Percentiles rank a stretch among this genome's conserved stretches.
Evolutionary conservation across 2,797 vertebrate genomes (phyloP).

Genomic region (Scarus forsteni): DNA sequence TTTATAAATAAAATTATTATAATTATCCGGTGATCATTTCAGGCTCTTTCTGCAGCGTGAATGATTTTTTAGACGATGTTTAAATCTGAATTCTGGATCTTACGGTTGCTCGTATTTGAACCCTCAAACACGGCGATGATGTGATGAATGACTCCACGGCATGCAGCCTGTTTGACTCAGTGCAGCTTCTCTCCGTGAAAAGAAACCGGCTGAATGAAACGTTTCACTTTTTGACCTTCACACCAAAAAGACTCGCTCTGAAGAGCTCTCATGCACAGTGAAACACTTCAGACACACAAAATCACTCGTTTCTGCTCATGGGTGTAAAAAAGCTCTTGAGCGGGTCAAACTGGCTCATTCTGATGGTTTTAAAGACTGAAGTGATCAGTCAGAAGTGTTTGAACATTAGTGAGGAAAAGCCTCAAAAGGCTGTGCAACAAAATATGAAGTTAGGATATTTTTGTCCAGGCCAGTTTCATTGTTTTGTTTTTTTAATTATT

Average conservation of each 20-base stretch:
- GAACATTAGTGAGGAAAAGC: no score
- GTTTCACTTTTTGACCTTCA: conserved; percentile 2
- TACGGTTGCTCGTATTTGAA: conserved; percentile 11
- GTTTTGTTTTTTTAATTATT: no score
- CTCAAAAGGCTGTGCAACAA: no score
- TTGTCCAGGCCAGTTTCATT: no score
- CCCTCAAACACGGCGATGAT: conserved; percentile 5
- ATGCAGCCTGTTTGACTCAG: conserved; percentile 46
- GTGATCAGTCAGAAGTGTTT: no score
- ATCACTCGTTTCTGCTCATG: neutral
- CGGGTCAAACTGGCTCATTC: no score
- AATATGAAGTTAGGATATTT: no score
- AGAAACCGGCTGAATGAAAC: conserved; percentile 36
- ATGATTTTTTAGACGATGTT: neutral
- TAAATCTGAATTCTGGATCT: conserved; percentile 5
- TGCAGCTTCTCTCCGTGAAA: conserved; percentile 31
- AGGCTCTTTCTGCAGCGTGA: no score
- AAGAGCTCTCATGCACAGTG: conserved; percentile 24
- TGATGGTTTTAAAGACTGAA: no score
- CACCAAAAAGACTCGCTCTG: neutral
- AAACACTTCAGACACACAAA: neutral
- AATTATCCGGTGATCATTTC: no score
- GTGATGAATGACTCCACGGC: neutral
- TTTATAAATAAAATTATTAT: no score
- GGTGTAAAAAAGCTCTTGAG: no score